Evolutionary conservation across 2,797 vertebrate species (phyloP).

Genomic region (Gorsachius magnificus): DNA sequence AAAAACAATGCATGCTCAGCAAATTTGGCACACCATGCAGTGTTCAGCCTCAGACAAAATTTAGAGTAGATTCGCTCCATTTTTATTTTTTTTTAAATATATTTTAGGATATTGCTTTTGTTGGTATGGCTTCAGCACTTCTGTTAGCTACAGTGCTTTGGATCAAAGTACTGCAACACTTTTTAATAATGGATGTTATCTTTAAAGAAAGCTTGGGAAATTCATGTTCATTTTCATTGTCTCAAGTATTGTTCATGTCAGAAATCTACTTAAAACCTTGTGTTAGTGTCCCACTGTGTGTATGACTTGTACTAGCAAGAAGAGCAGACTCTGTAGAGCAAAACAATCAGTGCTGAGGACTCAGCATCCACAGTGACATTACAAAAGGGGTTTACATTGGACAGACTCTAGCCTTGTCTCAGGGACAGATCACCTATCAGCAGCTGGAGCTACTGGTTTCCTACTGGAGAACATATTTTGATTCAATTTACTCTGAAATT

Average conservation of each 20-base stretch:
- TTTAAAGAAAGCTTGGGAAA: not conserved
- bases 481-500: not conserved
- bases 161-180: not conserved
- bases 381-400: not conserved
- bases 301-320: not conserved
- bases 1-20: not conserved
- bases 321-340: not conserved
- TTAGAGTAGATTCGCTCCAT: not conserved
- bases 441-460: not conserved
- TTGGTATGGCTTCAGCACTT: not conserved
- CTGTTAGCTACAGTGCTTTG: not conserved
- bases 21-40: not conserved
- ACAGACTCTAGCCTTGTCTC: not conserved
- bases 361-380: not conserved
- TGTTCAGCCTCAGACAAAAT: not conserved
- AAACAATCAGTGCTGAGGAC: not conserved
- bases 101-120: not conserved
- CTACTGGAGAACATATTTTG: not conserved
- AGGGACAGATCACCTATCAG: not conserved
- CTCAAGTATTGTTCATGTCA: not conserved
- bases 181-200: not conserved
- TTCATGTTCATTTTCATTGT: not conserved
- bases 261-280: not conserved
- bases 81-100: not conserved
- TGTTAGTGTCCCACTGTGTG: not conserved